Conservation (phyloP, 2,797 vertebrate species). For the Yasuhikotakia modesta region DNA sequence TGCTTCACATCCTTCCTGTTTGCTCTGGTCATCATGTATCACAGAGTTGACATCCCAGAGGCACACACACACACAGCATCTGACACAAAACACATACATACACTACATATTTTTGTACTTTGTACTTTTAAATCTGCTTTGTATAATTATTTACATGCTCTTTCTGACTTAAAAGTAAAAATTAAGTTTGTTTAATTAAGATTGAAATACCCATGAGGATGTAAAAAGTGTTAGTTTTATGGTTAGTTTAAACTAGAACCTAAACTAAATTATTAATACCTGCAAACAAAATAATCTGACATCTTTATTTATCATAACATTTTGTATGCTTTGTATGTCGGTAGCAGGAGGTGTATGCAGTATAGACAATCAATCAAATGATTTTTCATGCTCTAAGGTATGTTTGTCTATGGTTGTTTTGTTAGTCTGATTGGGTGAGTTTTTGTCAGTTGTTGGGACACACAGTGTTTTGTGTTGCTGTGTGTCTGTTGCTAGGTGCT, state of each 20-base stretch:
- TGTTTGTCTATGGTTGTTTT: slow-evolving; percentile 48
- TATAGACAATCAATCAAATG: neutral
- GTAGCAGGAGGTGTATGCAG: neutral
- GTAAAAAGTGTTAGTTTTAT: neutral
- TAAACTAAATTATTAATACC: neutral
- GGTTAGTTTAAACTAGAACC: neutral
- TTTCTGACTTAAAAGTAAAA: neutral
- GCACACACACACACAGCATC: neutral
- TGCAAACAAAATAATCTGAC: neutral
- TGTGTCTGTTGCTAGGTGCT: slow-evolving; percentile 73
- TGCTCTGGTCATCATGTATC: slow-evolving; percentile 73
- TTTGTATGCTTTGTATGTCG: neutral
- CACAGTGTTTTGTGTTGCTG: slow-evolving; percentile 74
- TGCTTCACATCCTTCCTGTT: slow-evolving; percentile 76
- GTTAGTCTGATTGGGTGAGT: slow-evolving; percentile 35
- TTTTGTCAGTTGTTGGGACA: slow-evolving; percentile 73
- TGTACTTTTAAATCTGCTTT: slow-evolving; percentile 7
- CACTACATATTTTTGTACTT: slow-evolving; percentile 20
- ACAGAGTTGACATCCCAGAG: slow-evolving; percentile 59
- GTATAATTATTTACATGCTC: slow-evolving; percentile 1
- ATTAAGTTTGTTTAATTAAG: neutral
- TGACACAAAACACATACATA: slow-evolving; percentile 14
- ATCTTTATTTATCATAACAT: neutral
- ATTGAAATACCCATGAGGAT: neutral
- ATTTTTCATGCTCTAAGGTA: neutral